Evolutionary conservation across 2,113 vertebrate species (phyloP), one percentile per base, ranked within the genome.

Genomic region (Larimichthys polyactis): DNA sequence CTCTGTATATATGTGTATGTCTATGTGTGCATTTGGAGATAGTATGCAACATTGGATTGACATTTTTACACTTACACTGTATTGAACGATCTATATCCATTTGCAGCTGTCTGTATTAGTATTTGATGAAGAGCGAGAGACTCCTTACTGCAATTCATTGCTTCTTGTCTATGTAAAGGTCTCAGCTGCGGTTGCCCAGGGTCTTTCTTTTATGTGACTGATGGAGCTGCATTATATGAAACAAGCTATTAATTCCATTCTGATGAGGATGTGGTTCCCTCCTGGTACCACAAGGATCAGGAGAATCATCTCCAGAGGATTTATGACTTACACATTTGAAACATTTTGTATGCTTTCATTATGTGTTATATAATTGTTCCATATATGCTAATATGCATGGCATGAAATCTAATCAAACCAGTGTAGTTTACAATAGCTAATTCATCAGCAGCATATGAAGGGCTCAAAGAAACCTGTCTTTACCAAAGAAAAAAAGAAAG

Each of bases 21-120:
- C 2, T 22, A 1, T 64, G 29, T 52, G n/a, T 44, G 16, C 0
- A 22, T 68, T 51, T 22, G 24, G 8, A 27, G 12, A 3, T 9
- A 19, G 2, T 7, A 36, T 8, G 49, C 20, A 73, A 36, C 11
- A 15, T 4, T 69, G 32, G 19, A 54, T 54, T 57, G 57, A 57
- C 78, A 70, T 76, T 82, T 69, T 46, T 36, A 58, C 48, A 22
- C 24, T 54, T n/a, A 58, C 48, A 29, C 20, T 54, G 4, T 71
- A 24, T 66, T 19, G n/a, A 22, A 12, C 5, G 43, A 74, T 71
- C 62, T 17, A 57, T 81, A 77, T 67, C 12, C 55, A 1, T n/a
- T 46, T 19, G 9, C 27, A 32, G 48, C n/a, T 48, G 2, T 36
- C 52, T 58, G n/a, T 51, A 44, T 69, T 22, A 43, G 20, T 58